These are phyloP conservation scores for Zaprionus kolodkinae DNA, from an alignment of 1,140 invertebrate genomes.

Conservation along the genomic window DNA sequence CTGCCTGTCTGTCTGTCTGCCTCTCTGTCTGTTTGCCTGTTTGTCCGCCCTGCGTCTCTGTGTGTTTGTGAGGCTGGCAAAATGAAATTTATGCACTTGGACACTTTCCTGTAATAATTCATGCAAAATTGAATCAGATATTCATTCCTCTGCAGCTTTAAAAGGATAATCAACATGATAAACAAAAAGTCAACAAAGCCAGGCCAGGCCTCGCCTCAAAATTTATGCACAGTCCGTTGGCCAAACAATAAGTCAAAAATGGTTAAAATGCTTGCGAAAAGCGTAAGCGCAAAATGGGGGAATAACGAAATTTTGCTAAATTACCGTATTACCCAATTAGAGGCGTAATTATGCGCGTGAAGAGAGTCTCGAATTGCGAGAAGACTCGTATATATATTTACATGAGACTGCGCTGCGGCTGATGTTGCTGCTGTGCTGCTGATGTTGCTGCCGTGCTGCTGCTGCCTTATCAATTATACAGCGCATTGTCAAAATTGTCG, in stretches of 20 bases:
- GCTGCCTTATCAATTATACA: constrained; percentile 31
- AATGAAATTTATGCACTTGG: constrained; percentile 83
- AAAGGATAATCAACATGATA: constrained; percentile 80
- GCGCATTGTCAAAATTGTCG: constrained; percentile 47
- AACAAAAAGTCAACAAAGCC: constrained; percentile 52
- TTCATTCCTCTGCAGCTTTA: constrained; percentile 79
- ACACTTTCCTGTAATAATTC: constrained; percentile 81
- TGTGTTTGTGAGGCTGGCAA: constrained; percentile 48
- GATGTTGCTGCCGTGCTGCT: not conserved
- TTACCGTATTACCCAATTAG: constrained; percentile 12
- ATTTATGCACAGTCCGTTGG: constrained; percentile 62
- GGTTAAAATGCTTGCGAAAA: constrained; percentile 31
- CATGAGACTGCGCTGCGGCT: not conserved
- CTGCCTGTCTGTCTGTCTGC: constrained; percentile 22
- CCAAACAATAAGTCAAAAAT: constrained; percentile 53
- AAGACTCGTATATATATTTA: not conserved
- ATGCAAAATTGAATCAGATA: constrained; percentile 83
- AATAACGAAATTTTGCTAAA: constrained; percentile 13
- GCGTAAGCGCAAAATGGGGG: not conserved
- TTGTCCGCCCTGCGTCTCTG: constrained; percentile 30
- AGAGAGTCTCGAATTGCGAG: not conserved
- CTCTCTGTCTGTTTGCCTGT: constrained; percentile 32
- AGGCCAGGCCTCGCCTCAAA: constrained; percentile 3
- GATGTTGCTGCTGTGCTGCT: not conserved
- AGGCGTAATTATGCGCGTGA: not conserved